A percentile compares a stretch with the other conserved stretches of the same genome.
These are phyloP conservation scores for Blennius ocellaris DNA, from an alignment of 2,113 vertebrate genomes.

Conservation along the genomic window DNA sequence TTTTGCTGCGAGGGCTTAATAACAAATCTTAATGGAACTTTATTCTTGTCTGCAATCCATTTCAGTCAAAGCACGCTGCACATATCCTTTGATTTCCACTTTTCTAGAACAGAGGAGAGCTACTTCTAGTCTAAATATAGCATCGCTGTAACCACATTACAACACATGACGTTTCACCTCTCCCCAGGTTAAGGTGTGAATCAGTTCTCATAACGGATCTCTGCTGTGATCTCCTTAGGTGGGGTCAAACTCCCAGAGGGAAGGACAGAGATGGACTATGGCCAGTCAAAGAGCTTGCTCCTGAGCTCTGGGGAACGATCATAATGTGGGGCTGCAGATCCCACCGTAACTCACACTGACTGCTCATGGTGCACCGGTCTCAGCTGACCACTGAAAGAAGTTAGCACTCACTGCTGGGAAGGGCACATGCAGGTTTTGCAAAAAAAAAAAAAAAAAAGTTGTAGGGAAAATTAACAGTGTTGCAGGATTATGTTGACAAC, in stretches of 20 bases:
- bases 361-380: slow-evolving; percentile 31
- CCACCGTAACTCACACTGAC: slow-evolving; percentile 42
- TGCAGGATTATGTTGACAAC: background rate
- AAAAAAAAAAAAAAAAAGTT: background rate
- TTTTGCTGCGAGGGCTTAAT: slow-evolving; percentile 14
- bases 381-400: slow-evolving; percentile 27
- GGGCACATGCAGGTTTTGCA: slow-evolving; percentile 81
- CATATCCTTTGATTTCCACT: slow-evolving; percentile 27
- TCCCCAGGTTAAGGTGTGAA: slow-evolving; percentile 60
- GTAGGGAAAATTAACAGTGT: no score
- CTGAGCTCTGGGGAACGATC: slow-evolving; percentile 50
- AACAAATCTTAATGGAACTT: slow-evolving; percentile 32
- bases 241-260: slow-evolving; percentile 49
- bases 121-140: slow-evolving; percentile 43
- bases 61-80: slow-evolving; percentile 10
- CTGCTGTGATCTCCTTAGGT: slow-evolving; percentile 53
- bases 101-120: background rate
- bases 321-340: slow-evolving; percentile 42
- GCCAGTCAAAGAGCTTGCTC: slow-evolving; percentile 53
- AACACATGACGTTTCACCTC: slow-evolving; percentile 57
- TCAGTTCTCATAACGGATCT: slow-evolving; percentile 57
- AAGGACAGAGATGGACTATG: slow-evolving; percentile 55
- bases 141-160: slow-evolving; percentile 20
- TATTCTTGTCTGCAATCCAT: slow-evolving; percentile 4
- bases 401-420: slow-evolving; percentile 25